Evolutionary conservation across 2,888 invertebrate species (phyloP).

Genomic region (Temnothorax ravouxi): DNA sequence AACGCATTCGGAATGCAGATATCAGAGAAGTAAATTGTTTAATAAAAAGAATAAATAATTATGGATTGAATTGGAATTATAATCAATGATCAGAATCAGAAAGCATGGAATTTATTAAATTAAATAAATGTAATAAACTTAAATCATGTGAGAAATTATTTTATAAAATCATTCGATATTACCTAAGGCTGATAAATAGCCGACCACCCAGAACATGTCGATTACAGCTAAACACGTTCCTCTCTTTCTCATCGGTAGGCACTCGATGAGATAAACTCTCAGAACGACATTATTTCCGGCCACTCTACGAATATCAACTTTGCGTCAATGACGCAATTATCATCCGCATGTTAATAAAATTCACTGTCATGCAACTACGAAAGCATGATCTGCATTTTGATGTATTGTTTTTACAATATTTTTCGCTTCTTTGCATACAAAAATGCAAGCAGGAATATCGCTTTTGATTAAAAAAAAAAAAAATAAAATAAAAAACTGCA

Average conservation of each 20-base stretch:
- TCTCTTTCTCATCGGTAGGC: constrained; percentile 83
- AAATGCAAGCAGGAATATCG: neutral
- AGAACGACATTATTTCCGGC: constrained; percentile 82
- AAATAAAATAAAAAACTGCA: neutral
- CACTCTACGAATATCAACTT: constrained; percentile 78
- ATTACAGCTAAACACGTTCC: constrained; percentile 83
- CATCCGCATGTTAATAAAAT: constrained; percentile 4
- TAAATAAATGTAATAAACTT: neutral
- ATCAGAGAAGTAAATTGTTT: constrained; percentile 18
- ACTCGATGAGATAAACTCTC: constrained; percentile 86
- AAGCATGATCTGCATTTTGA: neutral
- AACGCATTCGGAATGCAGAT: neutral
- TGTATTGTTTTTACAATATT: neutral
- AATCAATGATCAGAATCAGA: constrained; percentile 1
- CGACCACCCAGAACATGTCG: constrained; percentile 84
- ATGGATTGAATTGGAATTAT: neutral
- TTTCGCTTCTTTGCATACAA: neutral
- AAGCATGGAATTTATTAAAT: neutral
- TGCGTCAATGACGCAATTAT: neutral
- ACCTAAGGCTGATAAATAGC: constrained; percentile 67
- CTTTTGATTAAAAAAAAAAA: neutral
- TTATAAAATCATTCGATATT: constrained; percentile 1
- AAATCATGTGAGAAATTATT: neutral
- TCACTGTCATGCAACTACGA: neutral
- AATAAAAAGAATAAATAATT: constrained; percentile 19